phyloP scores from a whole-genome alignment of 37 sponge, comb jelly and placozoan genomes.

The Cladorhizidae sp. region DNA sequence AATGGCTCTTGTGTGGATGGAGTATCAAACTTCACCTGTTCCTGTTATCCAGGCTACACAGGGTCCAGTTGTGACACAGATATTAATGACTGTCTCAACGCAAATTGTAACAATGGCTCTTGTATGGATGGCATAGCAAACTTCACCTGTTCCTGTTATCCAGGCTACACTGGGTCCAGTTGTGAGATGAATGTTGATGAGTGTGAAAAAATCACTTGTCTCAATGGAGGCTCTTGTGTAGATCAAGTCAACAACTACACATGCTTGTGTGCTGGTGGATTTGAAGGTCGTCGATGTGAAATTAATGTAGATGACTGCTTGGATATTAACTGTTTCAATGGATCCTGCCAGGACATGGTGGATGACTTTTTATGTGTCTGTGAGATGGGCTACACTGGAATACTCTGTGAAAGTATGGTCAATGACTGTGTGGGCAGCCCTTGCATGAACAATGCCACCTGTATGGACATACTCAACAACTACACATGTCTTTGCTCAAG shows the following conservation, averaged over 20 bases:
- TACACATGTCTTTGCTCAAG: constrained; percentile 61
- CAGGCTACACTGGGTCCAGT: constrained; percentile 67
- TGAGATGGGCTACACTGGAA: constrained; percentile 51
- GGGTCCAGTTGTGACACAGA: constrained; percentile 40
- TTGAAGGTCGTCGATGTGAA: constrained; percentile 56
- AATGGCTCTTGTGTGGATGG: constrained; percentile 45
- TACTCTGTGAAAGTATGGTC: constrained; percentile 35
- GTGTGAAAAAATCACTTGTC: constrained; percentile 56
- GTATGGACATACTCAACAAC: constrained; percentile 32
- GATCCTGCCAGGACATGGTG: constrained; percentile 54
- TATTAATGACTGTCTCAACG: constrained; percentile 54
- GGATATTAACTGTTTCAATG: constrained; percentile 28
- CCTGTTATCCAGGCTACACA: constrained; percentile 62
- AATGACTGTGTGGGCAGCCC: constrained; percentile 49
- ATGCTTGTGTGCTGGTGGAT: constrained; percentile 54
- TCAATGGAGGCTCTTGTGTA: constrained; percentile 49
- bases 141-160: constrained; percentile 61
- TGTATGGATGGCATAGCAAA: constrained; percentile 27
- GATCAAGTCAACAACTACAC: constrained; percentile 40
- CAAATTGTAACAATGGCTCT: constrained; percentile 25
- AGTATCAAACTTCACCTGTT: constrained; percentile 37
- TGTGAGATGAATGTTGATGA: constrained; percentile 71
- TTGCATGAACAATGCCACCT: constrained; percentile 44
- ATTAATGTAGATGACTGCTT: constrained; percentile 34
- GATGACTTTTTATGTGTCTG: constrained; percentile 60